Conservation (phyloP, 2,113 vertebrate species). For the Daphoenositta chrysoptera region DNA sequence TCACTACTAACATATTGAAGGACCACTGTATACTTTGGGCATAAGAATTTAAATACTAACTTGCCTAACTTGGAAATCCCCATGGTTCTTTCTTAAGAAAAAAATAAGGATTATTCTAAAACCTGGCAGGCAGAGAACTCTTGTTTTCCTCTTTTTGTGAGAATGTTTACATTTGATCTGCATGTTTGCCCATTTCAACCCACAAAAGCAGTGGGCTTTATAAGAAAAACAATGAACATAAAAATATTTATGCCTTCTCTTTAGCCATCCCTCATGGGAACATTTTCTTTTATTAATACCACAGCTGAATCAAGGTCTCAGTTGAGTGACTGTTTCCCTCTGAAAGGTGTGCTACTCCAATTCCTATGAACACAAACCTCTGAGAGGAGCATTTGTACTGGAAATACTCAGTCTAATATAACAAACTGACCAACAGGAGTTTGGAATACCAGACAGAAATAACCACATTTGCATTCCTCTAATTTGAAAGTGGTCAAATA, state of each 20-base stretch:
- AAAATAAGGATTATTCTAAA: neutral
- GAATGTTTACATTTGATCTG: neutral
- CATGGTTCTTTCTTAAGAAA: neutral
- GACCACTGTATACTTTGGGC: neutral
- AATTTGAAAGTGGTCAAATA: neutral
- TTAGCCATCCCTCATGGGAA: neutral
- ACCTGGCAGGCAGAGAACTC: neutral
- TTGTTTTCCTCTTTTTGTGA: neutral
- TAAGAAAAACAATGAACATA: neutral
- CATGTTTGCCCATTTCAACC: neutral
- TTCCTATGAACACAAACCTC: neutral
- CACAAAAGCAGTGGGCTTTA: neutral
- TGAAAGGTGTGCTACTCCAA: neutral
- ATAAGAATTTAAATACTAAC: neutral
- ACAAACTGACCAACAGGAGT: neutral
- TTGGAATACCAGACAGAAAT: neutral
- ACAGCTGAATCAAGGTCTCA: neutral
- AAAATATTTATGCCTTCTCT: neutral
- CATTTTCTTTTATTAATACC: neutral
- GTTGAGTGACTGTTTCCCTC: neutral
- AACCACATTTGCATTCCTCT: neutral
- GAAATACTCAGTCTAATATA: neutral
- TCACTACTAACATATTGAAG: neutral
- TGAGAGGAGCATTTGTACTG: neutral
- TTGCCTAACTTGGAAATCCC: neutral